Percentiles rank a stretch among this genome's conserved stretches.
Conservation (phyloP, 2,888 invertebrate genomes). For the Listrodromus nycthemerus region DNA sequence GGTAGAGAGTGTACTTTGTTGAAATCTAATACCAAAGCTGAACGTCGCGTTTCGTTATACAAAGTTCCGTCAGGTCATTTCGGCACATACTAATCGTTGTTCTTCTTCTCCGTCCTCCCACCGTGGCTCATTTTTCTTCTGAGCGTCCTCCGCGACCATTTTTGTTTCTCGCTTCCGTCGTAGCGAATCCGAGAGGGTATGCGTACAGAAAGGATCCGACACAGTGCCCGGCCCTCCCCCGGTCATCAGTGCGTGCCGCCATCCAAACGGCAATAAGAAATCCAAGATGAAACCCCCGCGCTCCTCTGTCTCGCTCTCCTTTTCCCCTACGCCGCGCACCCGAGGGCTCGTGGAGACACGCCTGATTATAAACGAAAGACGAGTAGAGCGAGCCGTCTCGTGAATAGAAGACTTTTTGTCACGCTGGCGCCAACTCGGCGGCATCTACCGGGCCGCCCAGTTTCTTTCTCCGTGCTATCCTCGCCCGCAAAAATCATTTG, state of each 20-base stretch:
- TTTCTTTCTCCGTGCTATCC: slow-evolving; percentile 34
- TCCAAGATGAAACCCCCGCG: slow-evolving; percentile 52
- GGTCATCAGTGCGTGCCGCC: slow-evolving; percentile 55
- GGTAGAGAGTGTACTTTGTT: slow-evolving; percentile 1
- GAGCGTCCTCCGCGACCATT: slow-evolving; percentile 26
- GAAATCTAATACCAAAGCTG: slow-evolving; percentile 48
- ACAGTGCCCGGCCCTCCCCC: slow-evolving; percentile 49
- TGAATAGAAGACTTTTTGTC: slow-evolving; percentile 71
- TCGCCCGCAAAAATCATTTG: slow-evolving; percentile 72
- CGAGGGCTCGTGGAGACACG: slow-evolving; percentile 69
- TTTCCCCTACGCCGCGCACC: neutral
- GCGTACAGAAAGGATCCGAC: slow-evolving; percentile 41
- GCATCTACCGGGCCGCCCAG: slow-evolving; percentile 39
- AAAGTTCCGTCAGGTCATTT: slow-evolving; percentile 36
- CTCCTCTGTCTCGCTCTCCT: slow-evolving; percentile 10
- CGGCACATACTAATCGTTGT: slow-evolving; percentile 37
- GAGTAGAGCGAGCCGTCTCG: slow-evolving; percentile 19
- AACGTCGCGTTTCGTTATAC: slow-evolving; percentile 17
- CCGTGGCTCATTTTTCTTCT: slow-evolving; percentile 37
- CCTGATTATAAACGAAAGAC: slow-evolving; percentile 73
- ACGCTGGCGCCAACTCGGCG: slow-evolving; percentile 77
- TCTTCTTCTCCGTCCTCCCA: slow-evolving; percentile 43
- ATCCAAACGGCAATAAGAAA: slow-evolving; percentile 38
- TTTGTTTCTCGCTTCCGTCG: slow-evolving; percentile 38
- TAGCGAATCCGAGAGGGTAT: slow-evolving; percentile 50